Evolutionary conservation across 2,888 invertebrate species (phyloP).

Genomic region (Heliothis peltigera): DNA sequence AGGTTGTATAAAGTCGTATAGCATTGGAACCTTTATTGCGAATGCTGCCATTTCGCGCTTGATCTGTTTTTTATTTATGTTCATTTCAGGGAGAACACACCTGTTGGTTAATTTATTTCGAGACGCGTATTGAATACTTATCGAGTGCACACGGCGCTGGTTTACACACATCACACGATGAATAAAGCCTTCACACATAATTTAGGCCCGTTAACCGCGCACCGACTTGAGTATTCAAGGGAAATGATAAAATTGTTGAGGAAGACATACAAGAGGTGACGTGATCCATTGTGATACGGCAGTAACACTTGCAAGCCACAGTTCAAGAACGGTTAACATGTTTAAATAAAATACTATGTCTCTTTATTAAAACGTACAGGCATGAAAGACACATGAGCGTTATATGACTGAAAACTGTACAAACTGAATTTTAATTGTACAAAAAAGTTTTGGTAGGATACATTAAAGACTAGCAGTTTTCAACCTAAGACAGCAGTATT

Average conservation of each 20-base stretch:
- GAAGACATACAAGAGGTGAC: slow-evolving; percentile 58
- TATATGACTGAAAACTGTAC: background rate
- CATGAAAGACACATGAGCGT: background rate
- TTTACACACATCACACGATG: slow-evolving; percentile 65
- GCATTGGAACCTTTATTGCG: slow-evolving; percentile 49
- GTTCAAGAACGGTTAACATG: slow-evolving; percentile 54
- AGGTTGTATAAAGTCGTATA: slow-evolving; percentile 37
- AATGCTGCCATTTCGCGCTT: slow-evolving; percentile 57
- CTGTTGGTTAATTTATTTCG: slow-evolving; percentile 77
- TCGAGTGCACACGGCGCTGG: slow-evolving; percentile 59
- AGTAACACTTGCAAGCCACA: slow-evolving; percentile 62
- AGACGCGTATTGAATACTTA: slow-evolving; percentile 71
- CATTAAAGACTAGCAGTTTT: background rate
- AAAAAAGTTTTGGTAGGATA: background rate
- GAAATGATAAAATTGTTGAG: slow-evolving; percentile 73
- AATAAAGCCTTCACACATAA: slow-evolving; percentile 65
- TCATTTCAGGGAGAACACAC: slow-evolving; percentile 73
- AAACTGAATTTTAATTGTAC: background rate
- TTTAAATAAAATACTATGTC: background rate
- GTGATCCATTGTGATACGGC: slow-evolving; percentile 70
- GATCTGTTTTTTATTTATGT: slow-evolving; percentile 71
- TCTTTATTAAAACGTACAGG: background rate
- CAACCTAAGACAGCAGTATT: background rate
- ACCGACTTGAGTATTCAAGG: slow-evolving; percentile 66
- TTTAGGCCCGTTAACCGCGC: slow-evolving; percentile 70